Conservation (phyloP, 2,888 invertebrate species). For the Cataglyphis cursor region DNA sequence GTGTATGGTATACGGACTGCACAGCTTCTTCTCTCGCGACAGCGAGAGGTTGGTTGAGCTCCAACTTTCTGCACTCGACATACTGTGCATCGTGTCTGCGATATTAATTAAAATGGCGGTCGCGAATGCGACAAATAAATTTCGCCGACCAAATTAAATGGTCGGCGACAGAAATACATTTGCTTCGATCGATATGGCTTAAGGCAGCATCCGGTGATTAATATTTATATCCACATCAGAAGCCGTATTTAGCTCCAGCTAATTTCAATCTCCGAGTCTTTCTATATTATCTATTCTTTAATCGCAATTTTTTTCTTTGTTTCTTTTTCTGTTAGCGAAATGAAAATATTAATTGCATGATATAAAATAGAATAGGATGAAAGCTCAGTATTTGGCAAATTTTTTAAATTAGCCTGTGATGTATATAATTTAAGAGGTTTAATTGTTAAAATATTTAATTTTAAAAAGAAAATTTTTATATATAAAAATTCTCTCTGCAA, state of each 20-base stretch:
- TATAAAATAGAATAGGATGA: background rate
- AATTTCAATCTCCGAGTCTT: background rate
- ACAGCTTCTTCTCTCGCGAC: background rate
- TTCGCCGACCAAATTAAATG: conserved; percentile 7
- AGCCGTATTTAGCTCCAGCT: background rate
- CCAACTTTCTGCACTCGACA: conserved; percentile 38
- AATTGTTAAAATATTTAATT: background rate
- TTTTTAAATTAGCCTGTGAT: background rate
- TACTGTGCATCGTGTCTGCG: conserved; percentile 7
- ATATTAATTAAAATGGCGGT: conserved; percentile 44
- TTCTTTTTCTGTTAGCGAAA: background rate
- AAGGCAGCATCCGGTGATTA: background rate
- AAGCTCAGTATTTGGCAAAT: background rate
- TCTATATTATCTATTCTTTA: background rate
- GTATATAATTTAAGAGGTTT: background rate
- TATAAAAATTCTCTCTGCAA: background rate
- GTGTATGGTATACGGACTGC: background rate
- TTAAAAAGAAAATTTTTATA: background rate
- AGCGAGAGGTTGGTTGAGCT: conserved; percentile 34
- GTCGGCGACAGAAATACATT: conserved; percentile 12
- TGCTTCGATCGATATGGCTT: conserved; percentile 3
- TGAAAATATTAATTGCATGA: background rate
- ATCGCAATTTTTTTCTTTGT: background rate
- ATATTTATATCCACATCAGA: conserved; percentile 13
- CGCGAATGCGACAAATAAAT: conserved; percentile 21